Percentiles rank a stretch among this genome's conserved stretches.
Evolutionary conservation across 2,888 invertebrate species (phyloP).

Genomic region (Odontomyia ornata): DNA sequence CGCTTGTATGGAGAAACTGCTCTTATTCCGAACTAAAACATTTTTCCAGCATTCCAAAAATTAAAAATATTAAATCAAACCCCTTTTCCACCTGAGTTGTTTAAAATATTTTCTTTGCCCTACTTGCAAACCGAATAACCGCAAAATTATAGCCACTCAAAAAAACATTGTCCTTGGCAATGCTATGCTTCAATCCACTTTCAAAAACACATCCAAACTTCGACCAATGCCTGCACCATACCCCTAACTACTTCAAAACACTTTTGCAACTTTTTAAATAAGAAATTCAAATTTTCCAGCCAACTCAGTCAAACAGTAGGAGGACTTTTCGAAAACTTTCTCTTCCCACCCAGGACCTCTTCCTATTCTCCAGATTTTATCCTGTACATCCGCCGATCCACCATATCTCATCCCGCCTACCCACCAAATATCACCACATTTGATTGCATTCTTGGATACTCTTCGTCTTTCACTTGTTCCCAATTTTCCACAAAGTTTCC

Average conservation of each 20-base stretch:
- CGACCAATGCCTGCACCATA: background rate
- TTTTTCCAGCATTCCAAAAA: too few species aligned
- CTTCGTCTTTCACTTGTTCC: background rate
- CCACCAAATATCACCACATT: background rate
- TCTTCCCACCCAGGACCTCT: background rate
- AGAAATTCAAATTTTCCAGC: constrained; percentile 23
- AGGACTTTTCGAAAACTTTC: background rate
- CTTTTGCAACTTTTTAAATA: constrained; percentile 29
- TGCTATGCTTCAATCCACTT: background rate
- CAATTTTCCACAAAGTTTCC: constrained; percentile 3
- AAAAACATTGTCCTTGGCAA: too few species aligned
- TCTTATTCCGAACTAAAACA: too few species aligned
- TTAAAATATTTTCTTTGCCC: too few species aligned
- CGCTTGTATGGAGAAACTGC: too few species aligned
- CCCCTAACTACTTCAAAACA: too few species aligned
- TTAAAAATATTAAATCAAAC: too few species aligned
- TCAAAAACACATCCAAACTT: background rate
- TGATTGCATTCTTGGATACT: background rate
- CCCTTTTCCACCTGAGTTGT: too few species aligned
- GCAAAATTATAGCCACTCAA: too few species aligned
- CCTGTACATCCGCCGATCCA: background rate
- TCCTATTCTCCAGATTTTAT: background rate
- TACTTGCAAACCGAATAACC: too few species aligned
- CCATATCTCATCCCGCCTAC: background rate
- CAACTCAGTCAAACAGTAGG: background rate